These are phyloP conservation scores for Sylvilagus bachmani DNA, from an alignment of 2,113 vertebrate genomes.

Conservation along the genomic window DNA sequence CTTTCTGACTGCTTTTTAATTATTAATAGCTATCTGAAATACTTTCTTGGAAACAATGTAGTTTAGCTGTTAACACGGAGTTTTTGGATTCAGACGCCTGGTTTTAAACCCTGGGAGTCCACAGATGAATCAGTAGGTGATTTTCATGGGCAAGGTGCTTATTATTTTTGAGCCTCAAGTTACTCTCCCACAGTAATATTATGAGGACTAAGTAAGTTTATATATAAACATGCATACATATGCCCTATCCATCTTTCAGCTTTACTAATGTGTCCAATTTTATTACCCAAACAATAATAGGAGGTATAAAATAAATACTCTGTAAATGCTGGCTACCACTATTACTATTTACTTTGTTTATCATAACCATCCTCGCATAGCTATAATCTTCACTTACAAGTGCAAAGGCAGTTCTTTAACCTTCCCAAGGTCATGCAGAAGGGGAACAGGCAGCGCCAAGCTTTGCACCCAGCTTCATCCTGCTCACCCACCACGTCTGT, in stretches of 20 bases:
- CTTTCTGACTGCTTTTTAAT: conserved; percentile 2
- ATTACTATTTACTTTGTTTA: conserved; percentile 24
- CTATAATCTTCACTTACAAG: neutral
- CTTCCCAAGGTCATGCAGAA: neutral
- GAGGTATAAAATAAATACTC: conserved; percentile 36
- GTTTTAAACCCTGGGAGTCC: neutral
- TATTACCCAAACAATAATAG: neutral
- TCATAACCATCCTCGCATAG: neutral
- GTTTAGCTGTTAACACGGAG: neutral
- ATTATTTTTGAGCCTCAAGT: conserved; percentile 11
- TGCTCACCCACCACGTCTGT: neutral
- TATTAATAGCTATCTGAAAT: neutral
- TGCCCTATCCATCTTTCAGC: neutral
- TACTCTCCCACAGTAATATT: neutral
- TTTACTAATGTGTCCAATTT: conserved; percentile 23
- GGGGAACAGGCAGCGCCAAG: neutral
- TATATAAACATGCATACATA: neutral
- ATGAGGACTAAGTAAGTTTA: conserved; percentile 13
- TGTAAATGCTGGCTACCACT: neutral
- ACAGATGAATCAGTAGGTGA: neutral
- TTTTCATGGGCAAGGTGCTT: conserved; percentile 14
- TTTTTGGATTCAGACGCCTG: neutral
- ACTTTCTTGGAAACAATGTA: neutral
- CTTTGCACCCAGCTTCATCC: neutral
- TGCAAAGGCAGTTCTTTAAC: conserved; percentile 7